phyloP scores from a whole-genome alignment of 2,888 invertebrate species.

The Phortica okadai region DNA sequence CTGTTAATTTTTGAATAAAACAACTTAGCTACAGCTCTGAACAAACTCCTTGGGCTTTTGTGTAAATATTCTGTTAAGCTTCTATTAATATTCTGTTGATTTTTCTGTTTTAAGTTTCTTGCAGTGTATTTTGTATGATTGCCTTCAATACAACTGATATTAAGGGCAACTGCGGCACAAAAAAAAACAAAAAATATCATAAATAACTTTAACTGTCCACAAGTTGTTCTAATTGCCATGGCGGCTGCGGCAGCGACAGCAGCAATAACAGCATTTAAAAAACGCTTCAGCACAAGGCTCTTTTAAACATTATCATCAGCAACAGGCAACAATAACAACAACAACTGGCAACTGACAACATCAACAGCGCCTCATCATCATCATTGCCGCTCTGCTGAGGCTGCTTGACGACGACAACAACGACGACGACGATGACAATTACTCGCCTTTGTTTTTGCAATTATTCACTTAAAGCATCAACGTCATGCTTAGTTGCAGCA shows the following conservation, averaged over 20 bases:
- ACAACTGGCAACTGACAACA: neutral
- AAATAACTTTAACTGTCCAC: conserved; percentile 22
- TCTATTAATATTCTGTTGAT: no score
- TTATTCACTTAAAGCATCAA: conserved; percentile 71
- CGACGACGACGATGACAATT: conserved; percentile 12
- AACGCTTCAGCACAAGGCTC: conserved; percentile 21
- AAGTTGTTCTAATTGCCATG: conserved; percentile 36
- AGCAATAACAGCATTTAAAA: conserved; percentile 18
- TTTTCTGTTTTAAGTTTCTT: neutral
- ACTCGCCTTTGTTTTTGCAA: conserved; percentile 47
- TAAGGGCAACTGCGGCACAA: conserved; percentile 1
- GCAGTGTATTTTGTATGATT: neutral
- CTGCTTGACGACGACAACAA: neutral
- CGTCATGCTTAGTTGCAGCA: conserved; percentile 66
- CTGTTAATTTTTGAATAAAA: no score
- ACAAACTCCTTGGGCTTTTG: no score
- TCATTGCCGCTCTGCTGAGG: conserved; percentile 34
- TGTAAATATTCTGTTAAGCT: neutral
- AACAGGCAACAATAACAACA: neutral
- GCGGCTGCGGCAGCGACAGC: neutral
- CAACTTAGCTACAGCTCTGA: no score
- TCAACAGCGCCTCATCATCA: conserved; percentile 42
- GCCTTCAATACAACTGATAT: conserved; percentile 14
- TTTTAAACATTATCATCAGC: conserved; percentile 24
- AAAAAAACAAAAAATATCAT: no score